phyloP scores from a whole-genome alignment of 2,113 vertebrate species.

The Bothrops jararaca region DNA sequence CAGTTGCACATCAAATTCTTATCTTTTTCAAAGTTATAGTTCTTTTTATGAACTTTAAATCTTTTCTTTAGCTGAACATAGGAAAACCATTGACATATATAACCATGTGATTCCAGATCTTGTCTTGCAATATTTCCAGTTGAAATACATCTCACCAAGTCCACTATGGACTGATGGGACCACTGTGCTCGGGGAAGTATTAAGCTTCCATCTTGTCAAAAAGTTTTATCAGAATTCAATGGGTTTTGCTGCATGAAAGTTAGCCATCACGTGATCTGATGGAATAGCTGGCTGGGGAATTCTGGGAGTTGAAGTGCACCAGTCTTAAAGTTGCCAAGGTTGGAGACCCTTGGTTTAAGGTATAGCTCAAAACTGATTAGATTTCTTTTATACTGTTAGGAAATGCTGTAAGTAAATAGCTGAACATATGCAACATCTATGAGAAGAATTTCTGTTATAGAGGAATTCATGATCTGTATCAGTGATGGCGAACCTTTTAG shows the following conservation, averaged over 20 bases:
- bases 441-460: background rate
- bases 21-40: background rate
- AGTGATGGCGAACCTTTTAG: no score
- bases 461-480: background rate
- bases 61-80: background rate
- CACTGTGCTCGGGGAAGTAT: background rate
- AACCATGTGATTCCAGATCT: background rate
- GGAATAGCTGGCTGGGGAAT: background rate
- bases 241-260: background rate
- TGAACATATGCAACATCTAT: background rate
- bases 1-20: background rate
- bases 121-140: background rate
- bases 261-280: background rate
- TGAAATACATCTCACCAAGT: constrained; percentile 19
- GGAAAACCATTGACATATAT: background rate
- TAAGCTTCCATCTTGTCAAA: background rate
- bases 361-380: background rate
- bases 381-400: background rate
- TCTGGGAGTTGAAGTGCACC: no score
- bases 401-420: background rate
- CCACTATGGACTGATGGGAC: background rate
- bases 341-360: no score
- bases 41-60: background rate
- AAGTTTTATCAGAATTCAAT: background rate
- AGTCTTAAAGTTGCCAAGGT: no score